Evolutionary conservation across 2,888 invertebrate genomes (phyloP).

Genomic region (Luffia ferchaultella): DNA sequence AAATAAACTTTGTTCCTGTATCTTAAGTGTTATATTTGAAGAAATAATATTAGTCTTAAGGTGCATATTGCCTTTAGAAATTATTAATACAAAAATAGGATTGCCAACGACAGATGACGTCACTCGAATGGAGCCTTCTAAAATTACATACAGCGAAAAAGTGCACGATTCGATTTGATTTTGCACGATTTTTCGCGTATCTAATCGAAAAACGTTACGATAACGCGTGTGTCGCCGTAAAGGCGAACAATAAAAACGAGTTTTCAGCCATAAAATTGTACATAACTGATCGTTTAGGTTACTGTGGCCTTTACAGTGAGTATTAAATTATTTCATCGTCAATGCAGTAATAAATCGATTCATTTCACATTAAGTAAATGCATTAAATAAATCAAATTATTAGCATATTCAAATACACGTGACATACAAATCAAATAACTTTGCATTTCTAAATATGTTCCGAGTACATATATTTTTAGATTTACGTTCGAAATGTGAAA

Average conservation of each 20-base stretch:
- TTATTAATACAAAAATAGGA: conserved; percentile 55
- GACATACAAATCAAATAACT: background rate
- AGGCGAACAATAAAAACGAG: no score
- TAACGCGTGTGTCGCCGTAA: conserved; percentile 35
- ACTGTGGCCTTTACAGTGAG: background rate
- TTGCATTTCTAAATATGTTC: background rate
- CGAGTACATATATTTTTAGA: background rate
- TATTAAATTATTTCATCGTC: background rate
- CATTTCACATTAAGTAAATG: background rate
- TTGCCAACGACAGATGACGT: conserved; percentile 66
- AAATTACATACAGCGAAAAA: conserved; percentile 53
- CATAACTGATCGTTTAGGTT: background rate
- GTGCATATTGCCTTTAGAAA: no score
- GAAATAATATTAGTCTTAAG: no score
- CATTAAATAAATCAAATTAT: background rate
- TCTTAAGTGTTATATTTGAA: no score
- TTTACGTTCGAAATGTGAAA: background rate
- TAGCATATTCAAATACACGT: background rate
- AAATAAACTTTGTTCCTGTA: no score
- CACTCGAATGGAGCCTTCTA: conserved; percentile 56
- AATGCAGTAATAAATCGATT: background rate
- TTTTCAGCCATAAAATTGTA: no score
- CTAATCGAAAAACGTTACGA: conserved; percentile 30
- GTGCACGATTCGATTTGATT: conserved; percentile 10
- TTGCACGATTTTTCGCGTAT: conserved; percentile 36